A percentile compares a stretch with the other conserved stretches of the same genome.
Evolutionary conservation across 2,797 vertebrate genomes (phyloP).

Genomic region (Pseudopleuronectes americanus): DNA sequence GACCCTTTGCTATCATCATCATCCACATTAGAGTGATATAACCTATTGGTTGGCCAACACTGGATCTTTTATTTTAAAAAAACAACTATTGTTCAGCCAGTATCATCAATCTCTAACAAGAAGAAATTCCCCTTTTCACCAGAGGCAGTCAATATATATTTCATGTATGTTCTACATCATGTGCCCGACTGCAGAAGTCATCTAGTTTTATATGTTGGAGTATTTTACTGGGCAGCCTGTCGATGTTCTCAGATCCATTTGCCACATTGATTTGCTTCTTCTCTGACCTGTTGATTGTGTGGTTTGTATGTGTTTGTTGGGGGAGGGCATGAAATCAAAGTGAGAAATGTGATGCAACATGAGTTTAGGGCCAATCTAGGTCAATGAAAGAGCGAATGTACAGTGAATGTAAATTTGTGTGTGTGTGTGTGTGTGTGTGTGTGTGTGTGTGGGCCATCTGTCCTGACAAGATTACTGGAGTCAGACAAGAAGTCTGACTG

Average conservation of each 20-base stretch:
- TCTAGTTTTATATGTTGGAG: background rate
- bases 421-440: slow-evolving; percentile 42
- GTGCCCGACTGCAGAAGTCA: background rate
- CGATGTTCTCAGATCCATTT: background rate
- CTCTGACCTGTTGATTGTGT: slow-evolving; percentile 45
- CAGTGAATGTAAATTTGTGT: slow-evolving; percentile 27
- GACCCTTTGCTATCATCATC: no score
- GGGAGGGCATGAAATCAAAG: slow-evolving; percentile 19
- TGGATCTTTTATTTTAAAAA: no score
- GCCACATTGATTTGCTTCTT: slow-evolving; percentile 31
- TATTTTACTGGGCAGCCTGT: background rate
- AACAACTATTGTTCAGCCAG: background rate
- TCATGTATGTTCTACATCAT: background rate
- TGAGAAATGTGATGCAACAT: slow-evolving; percentile 55
- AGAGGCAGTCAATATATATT: background rate
- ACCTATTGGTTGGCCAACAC: no score
- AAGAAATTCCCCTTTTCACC: background rate
- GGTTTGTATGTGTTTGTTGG: background rate
- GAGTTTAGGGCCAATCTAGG: slow-evolving; percentile 67
- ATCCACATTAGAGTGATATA: no score
- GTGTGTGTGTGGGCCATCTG: slow-evolving; percentile 79
- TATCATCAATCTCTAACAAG: background rate
- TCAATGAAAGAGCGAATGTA: slow-evolving; percentile 55
- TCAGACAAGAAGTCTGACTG: slow-evolving; percentile 79
- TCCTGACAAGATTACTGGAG: slow-evolving; percentile 86